phyloP scores from a whole-genome alignment of 2,888 invertebrate species.

The Selenia dentaria region DNA sequence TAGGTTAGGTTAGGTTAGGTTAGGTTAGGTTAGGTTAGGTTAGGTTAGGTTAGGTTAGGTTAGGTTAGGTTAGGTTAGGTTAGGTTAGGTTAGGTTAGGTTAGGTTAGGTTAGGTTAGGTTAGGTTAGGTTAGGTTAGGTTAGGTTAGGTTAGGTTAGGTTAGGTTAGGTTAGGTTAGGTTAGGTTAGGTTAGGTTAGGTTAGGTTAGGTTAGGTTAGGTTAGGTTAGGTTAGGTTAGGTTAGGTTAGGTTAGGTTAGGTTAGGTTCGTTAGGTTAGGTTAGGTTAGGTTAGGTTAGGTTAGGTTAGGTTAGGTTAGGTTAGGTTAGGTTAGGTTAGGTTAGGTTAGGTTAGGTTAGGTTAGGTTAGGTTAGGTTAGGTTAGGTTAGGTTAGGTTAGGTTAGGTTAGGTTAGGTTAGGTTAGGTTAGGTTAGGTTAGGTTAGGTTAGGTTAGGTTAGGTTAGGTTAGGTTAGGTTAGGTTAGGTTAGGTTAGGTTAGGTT shows the following conservation, averaged over 20 bases:
- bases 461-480: constrained; percentile 46
- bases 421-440: constrained; percentile 35
- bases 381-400: constrained; percentile 38
- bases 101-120: neutral
- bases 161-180: too few species aligned
- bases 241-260: constrained; percentile 36
- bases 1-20: too few species aligned
- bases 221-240: constrained; percentile 26
- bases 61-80: constrained; percentile 4
- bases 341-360: constrained; percentile 8
- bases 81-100: constrained; percentile 3
- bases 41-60: constrained; percentile 27
- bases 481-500: constrained; percentile 24
- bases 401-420: constrained; percentile 41
- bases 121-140: constrained; percentile 4
- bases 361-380: constrained; percentile 30
- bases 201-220: constrained; percentile 11
- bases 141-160: constrained; percentile 1
- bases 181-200: constrained; percentile 1
- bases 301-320: constrained; percentile 1
- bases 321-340: constrained; percentile 7
- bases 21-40: too few species aligned
- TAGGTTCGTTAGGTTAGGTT: constrained; percentile 33
- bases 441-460: constrained; percentile 42
- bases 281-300: constrained; percentile 27